A percentile compares a stretch with the other conserved stretches of the same genome.
These are phyloP conservation scores for Incurvaria masculella DNA, from an alignment of 2,888 invertebrate genomes.

Conservation along the genomic window DNA sequence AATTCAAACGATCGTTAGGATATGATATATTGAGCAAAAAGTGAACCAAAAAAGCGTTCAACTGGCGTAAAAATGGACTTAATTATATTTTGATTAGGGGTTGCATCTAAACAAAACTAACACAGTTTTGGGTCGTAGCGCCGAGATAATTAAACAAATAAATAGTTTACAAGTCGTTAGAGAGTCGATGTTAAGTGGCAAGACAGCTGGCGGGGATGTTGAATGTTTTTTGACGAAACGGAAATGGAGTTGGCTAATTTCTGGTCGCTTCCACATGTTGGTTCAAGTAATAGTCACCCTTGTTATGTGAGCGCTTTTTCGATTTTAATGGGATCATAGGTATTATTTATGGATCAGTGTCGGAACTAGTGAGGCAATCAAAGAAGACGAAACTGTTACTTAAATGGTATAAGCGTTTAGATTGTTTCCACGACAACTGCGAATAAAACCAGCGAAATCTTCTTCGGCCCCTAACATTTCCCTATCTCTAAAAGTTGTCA, in stretches of 20 bases:
- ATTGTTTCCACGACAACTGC: too few relatives aligned
- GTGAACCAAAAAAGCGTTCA: not conserved
- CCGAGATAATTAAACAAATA: not conserved
- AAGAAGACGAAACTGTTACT: too few relatives aligned
- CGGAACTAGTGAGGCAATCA: too few relatives aligned
- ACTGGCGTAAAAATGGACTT: conserved; percentile 53
- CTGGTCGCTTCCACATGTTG: not conserved
- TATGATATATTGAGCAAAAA: not conserved
- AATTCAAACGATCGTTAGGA: not conserved
- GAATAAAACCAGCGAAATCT: too few relatives aligned
- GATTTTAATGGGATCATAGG: not conserved
- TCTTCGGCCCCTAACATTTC: too few relatives aligned
- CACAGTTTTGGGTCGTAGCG: conserved; percentile 16
- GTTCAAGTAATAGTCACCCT: not conserved
- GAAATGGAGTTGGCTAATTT: not conserved
- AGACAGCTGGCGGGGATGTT: not conserved
- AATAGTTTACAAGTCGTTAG: not conserved
- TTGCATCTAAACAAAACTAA: conserved; percentile 44
- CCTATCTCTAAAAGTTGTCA: too few relatives aligned
- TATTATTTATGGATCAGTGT: too few relatives aligned
- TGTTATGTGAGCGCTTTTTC: not conserved
- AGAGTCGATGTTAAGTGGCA: not conserved
- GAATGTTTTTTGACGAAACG: not conserved
- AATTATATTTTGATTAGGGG: conserved; percentile 53
- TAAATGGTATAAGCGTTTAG: too few relatives aligned